phyloP scores from a whole-genome alignment of 2,888 invertebrate genomes.

The Dendrolimus houi region DNA sequence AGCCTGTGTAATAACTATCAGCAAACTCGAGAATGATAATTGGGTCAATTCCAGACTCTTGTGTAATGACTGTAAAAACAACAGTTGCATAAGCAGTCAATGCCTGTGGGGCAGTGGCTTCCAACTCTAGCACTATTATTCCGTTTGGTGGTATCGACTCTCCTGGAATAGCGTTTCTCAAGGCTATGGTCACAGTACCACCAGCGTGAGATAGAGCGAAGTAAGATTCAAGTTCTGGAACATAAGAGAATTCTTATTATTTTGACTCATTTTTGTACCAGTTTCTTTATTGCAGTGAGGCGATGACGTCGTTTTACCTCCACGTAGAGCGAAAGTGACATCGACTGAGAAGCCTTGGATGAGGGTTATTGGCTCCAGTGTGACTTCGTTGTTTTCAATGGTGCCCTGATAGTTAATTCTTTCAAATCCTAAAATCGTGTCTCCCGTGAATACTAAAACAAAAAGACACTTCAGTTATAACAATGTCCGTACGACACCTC shows the following conservation, averaged over 20 bases:
- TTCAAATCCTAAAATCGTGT: constrained; percentile 22
- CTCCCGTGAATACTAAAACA: constrained; percentile 7
- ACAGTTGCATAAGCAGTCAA: not conserved
- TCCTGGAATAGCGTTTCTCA: not conserved
- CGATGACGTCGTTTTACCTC: constrained; percentile 15
- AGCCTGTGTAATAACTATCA: not conserved
- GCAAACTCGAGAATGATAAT: not conserved
- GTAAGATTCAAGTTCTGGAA: not conserved
- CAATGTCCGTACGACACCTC: too few species aligned
- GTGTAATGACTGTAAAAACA: not conserved
- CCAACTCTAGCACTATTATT: not conserved
- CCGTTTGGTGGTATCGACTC: not conserved
- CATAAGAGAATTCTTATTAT: not conserved
- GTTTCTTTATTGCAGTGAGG: too few species aligned
- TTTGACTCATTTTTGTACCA: not conserved
- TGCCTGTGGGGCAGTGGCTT: not conserved
- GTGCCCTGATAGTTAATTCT: constrained; percentile 21
- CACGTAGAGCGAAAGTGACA: constrained; percentile 21
- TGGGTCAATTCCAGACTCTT: not conserved
- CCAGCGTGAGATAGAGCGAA: not conserved
- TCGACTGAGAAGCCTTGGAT: constrained; percentile 22
- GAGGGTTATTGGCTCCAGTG: constrained; percentile 19
- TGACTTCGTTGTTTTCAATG: constrained; percentile 13
- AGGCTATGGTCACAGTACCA: not conserved
- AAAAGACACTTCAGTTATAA: not conserved